A percentile compares a stretch with the other conserved stretches of the same genome.
phyloP scores from a whole-genome alignment of 2,888 invertebrate species.

The Coelopa pilipes region DNA sequence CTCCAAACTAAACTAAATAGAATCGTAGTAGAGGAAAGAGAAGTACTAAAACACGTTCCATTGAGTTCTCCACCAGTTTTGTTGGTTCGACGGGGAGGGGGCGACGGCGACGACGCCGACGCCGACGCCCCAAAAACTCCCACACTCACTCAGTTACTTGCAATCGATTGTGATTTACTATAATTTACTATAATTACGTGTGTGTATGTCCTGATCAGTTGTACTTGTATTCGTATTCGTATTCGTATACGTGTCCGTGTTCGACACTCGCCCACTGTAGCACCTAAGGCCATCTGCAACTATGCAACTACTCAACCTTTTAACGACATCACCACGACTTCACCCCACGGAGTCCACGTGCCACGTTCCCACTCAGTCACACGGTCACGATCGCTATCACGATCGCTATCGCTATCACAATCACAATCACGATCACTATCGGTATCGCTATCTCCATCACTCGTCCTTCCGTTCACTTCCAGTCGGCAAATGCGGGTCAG shows the following conservation, averaged over 20 bases:
- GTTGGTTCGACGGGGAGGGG: neutral
- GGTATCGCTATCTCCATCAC: too few species aligned
- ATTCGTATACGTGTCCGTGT: neutral
- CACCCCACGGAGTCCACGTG: neutral
- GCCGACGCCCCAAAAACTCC: too few species aligned
- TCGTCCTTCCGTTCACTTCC: too few species aligned
- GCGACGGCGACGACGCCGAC: neutral
- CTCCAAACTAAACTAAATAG: constrained; percentile 40
- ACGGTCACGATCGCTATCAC: too few species aligned
- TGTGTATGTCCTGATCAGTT: constrained; percentile 29
- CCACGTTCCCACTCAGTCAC: neutral
- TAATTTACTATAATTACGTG: constrained; percentile 26
- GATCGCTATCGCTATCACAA: too few species aligned
- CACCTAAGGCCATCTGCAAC: constrained; percentile 6
- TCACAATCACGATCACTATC: too few species aligned
- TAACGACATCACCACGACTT: neutral
- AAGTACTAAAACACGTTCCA: neutral
- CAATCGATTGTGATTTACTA: constrained; percentile 43
- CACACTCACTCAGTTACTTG: constrained; percentile 35
- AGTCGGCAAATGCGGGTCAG: constrained; percentile 35
- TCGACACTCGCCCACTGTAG: neutral
- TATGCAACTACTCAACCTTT: neutral
- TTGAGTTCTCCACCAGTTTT: neutral
- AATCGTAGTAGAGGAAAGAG: constrained; percentile 23
- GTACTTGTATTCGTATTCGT: constrained; percentile 10